Percentiles rank a stretch among this genome's conserved stretches.
These are phyloP conservation scores for Idaea straminata DNA, from an alignment of 2,888 invertebrate species.

Conservation along the genomic window DNA sequence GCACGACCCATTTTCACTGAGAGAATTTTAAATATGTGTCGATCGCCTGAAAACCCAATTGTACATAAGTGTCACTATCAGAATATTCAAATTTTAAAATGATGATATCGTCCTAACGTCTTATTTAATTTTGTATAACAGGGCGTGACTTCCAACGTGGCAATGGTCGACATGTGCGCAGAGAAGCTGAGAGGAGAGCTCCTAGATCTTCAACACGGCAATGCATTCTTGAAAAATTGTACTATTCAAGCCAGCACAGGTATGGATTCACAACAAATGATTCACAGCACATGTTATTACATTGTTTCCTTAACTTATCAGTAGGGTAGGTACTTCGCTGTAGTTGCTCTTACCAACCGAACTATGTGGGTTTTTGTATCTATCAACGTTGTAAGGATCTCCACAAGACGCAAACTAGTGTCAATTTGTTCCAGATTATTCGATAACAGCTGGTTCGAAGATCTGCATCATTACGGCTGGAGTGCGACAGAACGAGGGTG, in stretches of 20 bases:
- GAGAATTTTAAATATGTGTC: too few species aligned
- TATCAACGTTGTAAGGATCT: too few species aligned
- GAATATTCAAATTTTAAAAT: too few species aligned
- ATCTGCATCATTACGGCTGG: slow-evolving; percentile 95
- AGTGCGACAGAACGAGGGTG: slow-evolving; percentile 93
- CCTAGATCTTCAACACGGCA: slow-evolving; percentile 95
- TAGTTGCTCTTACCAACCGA: too few species aligned
- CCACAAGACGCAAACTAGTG: neutral
- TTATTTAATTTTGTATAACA: slow-evolving; percentile 43
- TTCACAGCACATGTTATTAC: neutral
- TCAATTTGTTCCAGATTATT: slow-evolving; percentile 79
- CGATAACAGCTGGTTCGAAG: slow-evolving; percentile 87
- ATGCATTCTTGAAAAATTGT: slow-evolving; percentile 89
- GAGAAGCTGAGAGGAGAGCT: slow-evolving; percentile 94
- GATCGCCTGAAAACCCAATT: too few species aligned
- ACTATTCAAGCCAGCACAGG: slow-evolving; percentile 84
- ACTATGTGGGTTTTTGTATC: too few species aligned
- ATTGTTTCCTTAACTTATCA: neutral
- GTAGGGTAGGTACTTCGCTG: too few species aligned
- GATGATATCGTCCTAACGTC: too few species aligned
- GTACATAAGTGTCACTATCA: too few species aligned
- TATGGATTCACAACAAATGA: slow-evolving; percentile 21
- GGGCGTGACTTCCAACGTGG: slow-evolving; percentile 89
- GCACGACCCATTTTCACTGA: too few species aligned
- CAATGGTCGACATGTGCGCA: slow-evolving; percentile 88